phyloP scores from a whole-genome alignment of 2,113 vertebrate species.

The Leptobrachium leishanense region DNA sequence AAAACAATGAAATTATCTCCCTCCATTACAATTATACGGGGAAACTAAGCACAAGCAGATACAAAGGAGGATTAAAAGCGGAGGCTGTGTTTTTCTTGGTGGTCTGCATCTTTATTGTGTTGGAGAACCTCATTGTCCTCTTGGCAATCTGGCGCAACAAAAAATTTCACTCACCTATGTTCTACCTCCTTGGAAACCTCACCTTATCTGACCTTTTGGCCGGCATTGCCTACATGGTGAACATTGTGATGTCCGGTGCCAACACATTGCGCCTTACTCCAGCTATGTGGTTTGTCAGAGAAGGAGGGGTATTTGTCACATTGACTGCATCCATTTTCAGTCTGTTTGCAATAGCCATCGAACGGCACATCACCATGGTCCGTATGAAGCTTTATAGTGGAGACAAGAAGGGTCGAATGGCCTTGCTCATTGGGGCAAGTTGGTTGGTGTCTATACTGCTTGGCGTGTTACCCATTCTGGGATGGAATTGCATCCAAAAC shows the following conservation, averaged over 20 bases:
- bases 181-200: conserved; percentile 83
- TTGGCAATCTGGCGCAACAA: conserved; percentile 83
- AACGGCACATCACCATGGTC: conserved; percentile 86
- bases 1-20: conserved; percentile 68
- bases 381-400: conserved; percentile 77
- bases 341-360: conserved; percentile 85
- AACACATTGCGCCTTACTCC: conserved; percentile 81
- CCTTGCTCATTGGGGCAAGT: conserved; percentile 73
- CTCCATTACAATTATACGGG: conserved; percentile 86
- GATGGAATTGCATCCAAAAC: conserved; percentile 84
- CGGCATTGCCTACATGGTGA: conserved; percentile 84
- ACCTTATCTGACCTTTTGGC: conserved; percentile 86
- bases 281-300: conserved; percentile 80
- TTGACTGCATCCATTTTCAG: conserved; percentile 83
- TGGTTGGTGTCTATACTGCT: conserved; percentile 77
- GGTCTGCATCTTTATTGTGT: conserved; percentile 80
- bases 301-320: conserved; percentile 84
- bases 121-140: conserved; percentile 83
- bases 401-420: conserved; percentile 73
- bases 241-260: conserved; percentile 82
- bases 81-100: conserved; percentile 74
- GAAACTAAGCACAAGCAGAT: conserved; percentile 74
- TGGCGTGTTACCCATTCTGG: conserved; percentile 77
- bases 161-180: conserved; percentile 89
- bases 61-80: conserved; percentile 72